A percentile compares a stretch with the other conserved stretches of the same genome.
Evolutionary conservation across 2,797 vertebrate genomes (phyloP).

Genomic region (Hylomyscus alleni): DNA sequence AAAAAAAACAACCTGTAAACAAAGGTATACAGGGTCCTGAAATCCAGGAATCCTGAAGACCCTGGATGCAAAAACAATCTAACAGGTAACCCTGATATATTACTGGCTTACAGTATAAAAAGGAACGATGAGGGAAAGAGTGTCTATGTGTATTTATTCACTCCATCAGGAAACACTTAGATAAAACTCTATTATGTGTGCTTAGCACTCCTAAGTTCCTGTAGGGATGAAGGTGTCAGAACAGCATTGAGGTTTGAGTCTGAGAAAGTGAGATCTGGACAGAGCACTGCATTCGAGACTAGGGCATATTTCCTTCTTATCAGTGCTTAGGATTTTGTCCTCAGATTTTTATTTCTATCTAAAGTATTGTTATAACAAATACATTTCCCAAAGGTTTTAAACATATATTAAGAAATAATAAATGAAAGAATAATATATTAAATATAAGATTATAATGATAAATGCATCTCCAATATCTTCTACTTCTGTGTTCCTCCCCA

Average conservation of each 20-base stretch:
- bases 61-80: no score
- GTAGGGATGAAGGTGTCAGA: not conserved
- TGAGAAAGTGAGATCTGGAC: not conserved
- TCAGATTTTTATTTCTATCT: not conserved
- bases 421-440: not conserved
- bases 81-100: not conserved
- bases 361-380: not conserved
- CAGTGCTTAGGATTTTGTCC: not conserved
- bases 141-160: not conserved
- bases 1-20: not conserved
- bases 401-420: not conserved
- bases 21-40: not conserved
- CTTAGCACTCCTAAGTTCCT: not conserved
- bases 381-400: not conserved
- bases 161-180: not conserved
- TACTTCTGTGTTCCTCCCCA: not conserved
- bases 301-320: not conserved
- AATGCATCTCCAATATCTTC: conserved; percentile 6
- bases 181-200: not conserved
- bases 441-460: not conserved
- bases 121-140: not conserved
- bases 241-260: not conserved
- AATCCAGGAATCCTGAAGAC: not conserved
- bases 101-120: not conserved
- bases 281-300: not conserved